phyloP scores from a whole-genome alignment of 2,888 invertebrate genomes.

The Caenorhabditis sp. region DNA sequence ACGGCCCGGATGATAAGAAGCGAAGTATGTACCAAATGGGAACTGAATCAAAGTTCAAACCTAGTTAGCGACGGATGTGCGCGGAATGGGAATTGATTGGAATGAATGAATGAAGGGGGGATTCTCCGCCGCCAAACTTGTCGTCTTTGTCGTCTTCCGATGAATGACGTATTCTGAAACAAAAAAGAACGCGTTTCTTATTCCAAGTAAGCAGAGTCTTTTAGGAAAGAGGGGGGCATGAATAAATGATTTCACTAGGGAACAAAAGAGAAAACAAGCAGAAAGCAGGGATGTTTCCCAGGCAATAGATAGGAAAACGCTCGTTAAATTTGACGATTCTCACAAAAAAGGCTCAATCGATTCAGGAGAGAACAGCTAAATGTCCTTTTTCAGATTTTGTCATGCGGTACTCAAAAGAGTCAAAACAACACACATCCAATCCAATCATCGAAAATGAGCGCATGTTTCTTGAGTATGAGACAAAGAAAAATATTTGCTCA shows the following conservation, averaged over 20 bases:
- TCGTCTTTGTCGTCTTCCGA: slow-evolving; percentile 5
- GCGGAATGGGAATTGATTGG: slow-evolving; percentile 29
- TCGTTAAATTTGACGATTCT: too few species aligned
- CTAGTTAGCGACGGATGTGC: slow-evolving; percentile 14
- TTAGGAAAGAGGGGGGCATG: neutral
- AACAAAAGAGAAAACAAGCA: neutral
- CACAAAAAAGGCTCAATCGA: too few species aligned
- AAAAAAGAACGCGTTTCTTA: slow-evolving; percentile 24
- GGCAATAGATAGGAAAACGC: too few species aligned
- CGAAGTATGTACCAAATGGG: neutral
- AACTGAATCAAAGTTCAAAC: slow-evolving; percentile 26
- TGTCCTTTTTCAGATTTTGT: too few species aligned
- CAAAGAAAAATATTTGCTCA: slow-evolving; percentile 33
- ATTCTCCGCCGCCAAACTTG: slow-evolving; percentile 14
- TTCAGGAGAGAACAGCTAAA: too few species aligned
- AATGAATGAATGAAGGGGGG: too few species aligned
- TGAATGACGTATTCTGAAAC: slow-evolving; percentile 41
- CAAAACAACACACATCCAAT: slow-evolving; percentile 8
- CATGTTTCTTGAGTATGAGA: slow-evolving; percentile 2
- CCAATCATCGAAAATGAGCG: slow-evolving; percentile 23
- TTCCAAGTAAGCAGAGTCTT: neutral
- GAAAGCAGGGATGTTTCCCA: slow-evolving; percentile 2
- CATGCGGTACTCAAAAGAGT: too few species aligned
- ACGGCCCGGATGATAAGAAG: neutral
- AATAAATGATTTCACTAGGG: slow-evolving; percentile 4